Evolutionary conservation across 2,797 vertebrate species (phyloP), one percentile per base, ranked within the genome.

Genomic region (Sitta carolinensis): DNA sequence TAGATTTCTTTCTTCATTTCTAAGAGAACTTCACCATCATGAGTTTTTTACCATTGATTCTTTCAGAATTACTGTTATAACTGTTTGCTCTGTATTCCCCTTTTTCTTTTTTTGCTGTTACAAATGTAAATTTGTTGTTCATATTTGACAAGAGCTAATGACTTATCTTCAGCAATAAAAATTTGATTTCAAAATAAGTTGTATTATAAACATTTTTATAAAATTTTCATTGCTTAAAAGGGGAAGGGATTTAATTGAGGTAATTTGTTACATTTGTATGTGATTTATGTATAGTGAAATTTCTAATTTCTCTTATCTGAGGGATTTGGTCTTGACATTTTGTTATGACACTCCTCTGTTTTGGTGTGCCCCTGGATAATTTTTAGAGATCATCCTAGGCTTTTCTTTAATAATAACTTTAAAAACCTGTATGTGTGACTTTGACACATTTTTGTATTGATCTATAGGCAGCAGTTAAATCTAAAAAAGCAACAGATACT

Each of bases 401-500:
- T 88, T 84, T 70, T 42, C 74, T 69, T 38, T 73, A 87, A 20
- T 47, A 58, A 8, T 61, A 18, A 5, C 13, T 73, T 83, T 19
- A 72, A 68, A 85, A 81, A 17, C 8, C 2, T 59, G 7, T 57
- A 6, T 42, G 16, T 70, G 15, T 66, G 62, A 81, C 21, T 79
- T 40, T 94, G 16, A n/a, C 62, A 13, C 84, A 21, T 76, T 75
- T 87, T 78, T 95, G 10, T 90, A 82, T 93, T 92, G 63, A 43
- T 96, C 82, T 97, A 36, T 96, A 99, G 99, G 98, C 98, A 95
- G 98, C 99, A 94, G 97, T 99, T 95, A 99, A 99, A 98, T 98
- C 99, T 95, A 99, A 99, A 97, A 99, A 99, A 98, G 99, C 99
- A 96, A 99, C 99, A 87, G 99, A 99, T 97, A 97, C 98, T 68